phyloP scores from a whole-genome alignment of 2,888 invertebrate genomes.

The Synanthedon andrenaeformis region DNA sequence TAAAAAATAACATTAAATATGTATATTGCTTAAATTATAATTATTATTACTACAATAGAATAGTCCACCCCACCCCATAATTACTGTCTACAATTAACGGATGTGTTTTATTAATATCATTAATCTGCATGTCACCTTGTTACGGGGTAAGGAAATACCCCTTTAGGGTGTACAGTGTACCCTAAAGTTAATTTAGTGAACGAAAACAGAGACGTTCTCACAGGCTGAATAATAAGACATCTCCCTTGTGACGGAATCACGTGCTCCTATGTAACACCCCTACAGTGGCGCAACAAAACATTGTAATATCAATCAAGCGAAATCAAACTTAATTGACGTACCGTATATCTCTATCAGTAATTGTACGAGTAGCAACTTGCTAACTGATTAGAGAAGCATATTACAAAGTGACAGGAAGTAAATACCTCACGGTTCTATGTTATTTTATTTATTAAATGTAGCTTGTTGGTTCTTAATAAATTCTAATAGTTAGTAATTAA shows the following conservation, averaged over 20 bases:
- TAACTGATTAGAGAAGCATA: too few species aligned
- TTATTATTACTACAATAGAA: neutral
- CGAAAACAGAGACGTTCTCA: conserved; percentile 47
- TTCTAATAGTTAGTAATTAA: too few species aligned
- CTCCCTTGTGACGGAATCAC: conserved; percentile 48
- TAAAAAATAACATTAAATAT: too few species aligned
- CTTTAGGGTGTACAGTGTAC: conserved; percentile 32
- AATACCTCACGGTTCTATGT: too few species aligned
- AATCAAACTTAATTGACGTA: conserved; percentile 21
- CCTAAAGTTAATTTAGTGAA: conserved; percentile 49
- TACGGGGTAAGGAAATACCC: conserved; percentile 28
- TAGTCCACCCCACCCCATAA: conserved; percentile 7
- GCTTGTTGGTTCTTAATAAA: too few species aligned
- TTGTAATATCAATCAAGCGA: conserved; percentile 30
- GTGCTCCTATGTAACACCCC: conserved; percentile 20
- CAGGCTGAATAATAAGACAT: conserved; percentile 52
- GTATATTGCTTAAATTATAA: too few species aligned
- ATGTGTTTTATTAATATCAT: conserved; percentile 45
- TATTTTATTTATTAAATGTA: too few species aligned
- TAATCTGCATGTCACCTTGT: conserved; percentile 40
- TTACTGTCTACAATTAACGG: conserved; percentile 30
- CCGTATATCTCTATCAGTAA: too few species aligned
- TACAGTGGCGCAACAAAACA: conserved; percentile 13
- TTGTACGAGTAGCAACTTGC: too few species aligned
- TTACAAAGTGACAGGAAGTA: too few species aligned